Evolutionary conservation across 2,113 vertebrate genomes (phyloP).

Genomic region (Zosterops japonicus): DNA sequence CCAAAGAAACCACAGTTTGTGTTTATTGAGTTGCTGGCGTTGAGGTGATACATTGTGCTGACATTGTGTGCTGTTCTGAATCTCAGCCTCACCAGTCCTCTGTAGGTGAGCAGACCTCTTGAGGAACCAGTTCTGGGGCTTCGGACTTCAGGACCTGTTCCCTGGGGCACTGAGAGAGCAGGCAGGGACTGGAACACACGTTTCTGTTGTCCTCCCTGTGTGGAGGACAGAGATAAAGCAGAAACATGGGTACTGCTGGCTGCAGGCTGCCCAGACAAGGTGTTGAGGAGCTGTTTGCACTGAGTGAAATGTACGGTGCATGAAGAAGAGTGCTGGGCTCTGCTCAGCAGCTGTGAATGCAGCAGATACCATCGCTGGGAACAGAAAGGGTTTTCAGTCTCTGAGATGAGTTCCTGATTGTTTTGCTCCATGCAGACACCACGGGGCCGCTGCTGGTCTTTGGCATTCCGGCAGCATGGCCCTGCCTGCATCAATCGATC

Average conservation of each 20-base stretch:
- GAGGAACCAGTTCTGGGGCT: background rate
- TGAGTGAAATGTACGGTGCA: background rate
- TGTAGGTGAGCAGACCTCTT: background rate
- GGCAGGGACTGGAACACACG: background rate
- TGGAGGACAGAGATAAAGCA: background rate
- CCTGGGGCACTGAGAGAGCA: background rate
- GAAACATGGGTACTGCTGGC: background rate
- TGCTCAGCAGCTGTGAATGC: accelerated
- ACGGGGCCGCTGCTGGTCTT: background rate
- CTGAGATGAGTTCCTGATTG: background rate
- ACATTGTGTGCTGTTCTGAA: background rate
- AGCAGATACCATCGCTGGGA: background rate
- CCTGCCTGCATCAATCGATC: constrained; percentile 31
- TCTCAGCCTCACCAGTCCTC: accelerated
- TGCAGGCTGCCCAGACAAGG: background rate
- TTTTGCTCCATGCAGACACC: background rate
- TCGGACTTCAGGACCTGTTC: background rate
- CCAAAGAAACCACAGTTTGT: background rate
- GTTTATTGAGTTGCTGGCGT: background rate
- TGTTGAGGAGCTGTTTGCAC: background rate
- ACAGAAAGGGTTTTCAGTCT: background rate
- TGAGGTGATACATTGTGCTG: background rate
- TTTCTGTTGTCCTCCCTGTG: background rate
- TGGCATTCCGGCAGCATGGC: constrained; percentile 20
- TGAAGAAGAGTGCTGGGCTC: background rate